Evolutionary conservation across 2,888 invertebrate genomes (phyloP).

Genomic region (Brachyptera putata): DNA sequence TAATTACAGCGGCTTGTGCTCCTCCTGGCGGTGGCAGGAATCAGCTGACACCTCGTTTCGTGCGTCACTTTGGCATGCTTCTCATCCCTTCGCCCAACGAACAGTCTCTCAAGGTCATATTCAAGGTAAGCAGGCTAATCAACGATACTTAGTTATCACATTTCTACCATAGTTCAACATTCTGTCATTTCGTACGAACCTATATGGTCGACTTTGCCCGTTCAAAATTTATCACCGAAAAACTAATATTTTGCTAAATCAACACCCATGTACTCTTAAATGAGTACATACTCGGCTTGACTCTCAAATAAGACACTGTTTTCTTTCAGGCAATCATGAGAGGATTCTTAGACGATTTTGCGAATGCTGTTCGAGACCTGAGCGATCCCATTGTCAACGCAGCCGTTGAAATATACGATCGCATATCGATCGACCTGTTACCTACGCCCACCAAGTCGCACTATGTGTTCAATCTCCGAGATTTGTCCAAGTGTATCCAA

Average conservation of each 20-base stretch:
- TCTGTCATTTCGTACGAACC: too few relatives aligned
- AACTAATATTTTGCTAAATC: too few relatives aligned
- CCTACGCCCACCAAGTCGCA: conserved; percentile 91
- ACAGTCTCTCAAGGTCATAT: conserved; percentile 71
- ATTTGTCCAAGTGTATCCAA: conserved; percentile 85
- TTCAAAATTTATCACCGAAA: too few relatives aligned
- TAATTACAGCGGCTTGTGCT: conserved; percentile 77
- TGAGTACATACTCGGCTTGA: too few relatives aligned
- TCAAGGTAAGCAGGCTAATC: conserved; percentile 47
- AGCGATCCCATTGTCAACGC: conserved; percentile 73
- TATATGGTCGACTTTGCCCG: too few relatives aligned
- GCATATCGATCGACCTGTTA: conserved; percentile 72
- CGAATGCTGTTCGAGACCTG: conserved; percentile 60
- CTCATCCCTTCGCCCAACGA: conserved; percentile 77
- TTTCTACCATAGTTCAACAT: too few relatives aligned
- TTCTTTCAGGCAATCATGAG: conserved; percentile 60
- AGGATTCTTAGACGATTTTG: conserved; percentile 77
- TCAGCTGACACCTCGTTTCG: conserved; percentile 75
- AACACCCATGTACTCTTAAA: too few relatives aligned
- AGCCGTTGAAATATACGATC: conserved; percentile 76
- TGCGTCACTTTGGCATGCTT: conserved; percentile 84
- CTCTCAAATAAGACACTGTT: too few relatives aligned
- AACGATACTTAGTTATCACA: too few relatives aligned
- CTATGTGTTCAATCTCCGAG: conserved; percentile 88
- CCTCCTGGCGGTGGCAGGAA: conserved; percentile 90